A percentile compares a stretch with the other conserved stretches of the same genome.
Conservation (phyloP, 2,113 vertebrate species). For the Chinchilla lanigera region DNA sequence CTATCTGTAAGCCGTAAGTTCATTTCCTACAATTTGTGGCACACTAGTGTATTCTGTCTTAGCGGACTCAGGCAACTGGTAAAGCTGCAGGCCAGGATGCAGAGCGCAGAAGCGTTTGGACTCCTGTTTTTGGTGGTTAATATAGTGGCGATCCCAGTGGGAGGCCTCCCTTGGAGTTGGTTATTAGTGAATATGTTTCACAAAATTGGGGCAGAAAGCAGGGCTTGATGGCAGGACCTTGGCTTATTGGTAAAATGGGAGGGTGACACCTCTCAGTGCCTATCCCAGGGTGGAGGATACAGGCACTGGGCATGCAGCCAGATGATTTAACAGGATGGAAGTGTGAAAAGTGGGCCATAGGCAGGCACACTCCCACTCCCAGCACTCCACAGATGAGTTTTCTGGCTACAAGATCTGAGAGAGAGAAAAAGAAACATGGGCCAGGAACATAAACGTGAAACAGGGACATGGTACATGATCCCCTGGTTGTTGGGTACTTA, state of each 20-base stretch:
- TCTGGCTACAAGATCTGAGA: not conserved
- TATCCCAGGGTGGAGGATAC: not conserved
- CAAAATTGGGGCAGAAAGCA: not conserved
- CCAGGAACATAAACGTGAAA: not conserved
- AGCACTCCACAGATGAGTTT: not conserved
- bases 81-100: not conserved
- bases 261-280: no score
- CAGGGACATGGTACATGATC: not conserved
- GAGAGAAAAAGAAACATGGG: not conserved
- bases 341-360: no score
- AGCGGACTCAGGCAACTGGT: not conserved
- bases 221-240: not conserved
- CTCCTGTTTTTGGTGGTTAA: not conserved
- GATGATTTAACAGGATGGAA: no score
- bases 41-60: not conserved
- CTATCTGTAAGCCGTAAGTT: not conserved
- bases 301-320: not conserved
- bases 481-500: not conserved
- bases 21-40: no score
- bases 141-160: not conserved
- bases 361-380: no score
- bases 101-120: not conserved
- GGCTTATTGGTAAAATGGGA: not conserved
- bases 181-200: not conserved
- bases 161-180: not conserved